A percentile compares a stretch with the other conserved stretches of the same genome.
These are phyloP conservation scores for Xylota sylvarum DNA, from an alignment of 2,888 invertebrate genomes.

Conservation along the genomic window DNA sequence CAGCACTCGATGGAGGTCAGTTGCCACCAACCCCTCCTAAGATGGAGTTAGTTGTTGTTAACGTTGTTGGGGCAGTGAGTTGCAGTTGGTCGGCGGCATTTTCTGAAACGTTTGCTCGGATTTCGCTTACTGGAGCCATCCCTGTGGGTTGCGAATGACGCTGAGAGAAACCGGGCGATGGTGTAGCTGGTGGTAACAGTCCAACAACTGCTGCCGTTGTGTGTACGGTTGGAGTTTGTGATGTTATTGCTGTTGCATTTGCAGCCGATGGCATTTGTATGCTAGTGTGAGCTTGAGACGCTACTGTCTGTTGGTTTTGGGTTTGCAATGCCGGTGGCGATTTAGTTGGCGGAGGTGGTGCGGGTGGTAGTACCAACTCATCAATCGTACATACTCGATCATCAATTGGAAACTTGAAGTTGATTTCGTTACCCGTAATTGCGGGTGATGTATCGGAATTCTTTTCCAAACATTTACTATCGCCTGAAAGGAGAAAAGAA, in stretches of 20 bases:
- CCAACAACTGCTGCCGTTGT: constrained; percentile 44
- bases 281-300: constrained; percentile 64
- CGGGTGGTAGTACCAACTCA: constrained; percentile 83
- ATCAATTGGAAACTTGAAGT: constrained; percentile 87
- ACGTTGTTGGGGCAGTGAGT: constrained; percentile 29
- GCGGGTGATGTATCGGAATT: constrained; percentile 80
- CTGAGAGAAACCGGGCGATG: constrained; percentile 46
- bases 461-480: constrained; percentile 84
- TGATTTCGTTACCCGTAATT: constrained; percentile 85
- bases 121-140: constrained; percentile 33
- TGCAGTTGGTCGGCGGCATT: constrained; percentile 51
- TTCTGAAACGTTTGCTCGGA: constrained; percentile 28
- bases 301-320: constrained; percentile 52
- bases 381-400: constrained; percentile 85
- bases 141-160: constrained; percentile 35
- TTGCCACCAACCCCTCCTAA: constrained; percentile 49
- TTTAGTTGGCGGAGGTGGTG: constrained; percentile 80
- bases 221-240: constrained; percentile 79
- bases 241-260: constrained; percentile 79
- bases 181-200: constrained; percentile 24
- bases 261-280: constrained; percentile 72
- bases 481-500: constrained; percentile 79
- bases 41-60: constrained; percentile 44
- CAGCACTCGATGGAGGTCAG: constrained; percentile 62
- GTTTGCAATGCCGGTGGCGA: constrained; percentile 64